phyloP scores from a whole-genome alignment of 2,888 invertebrate genomes.

The Andricus curvator region DNA sequence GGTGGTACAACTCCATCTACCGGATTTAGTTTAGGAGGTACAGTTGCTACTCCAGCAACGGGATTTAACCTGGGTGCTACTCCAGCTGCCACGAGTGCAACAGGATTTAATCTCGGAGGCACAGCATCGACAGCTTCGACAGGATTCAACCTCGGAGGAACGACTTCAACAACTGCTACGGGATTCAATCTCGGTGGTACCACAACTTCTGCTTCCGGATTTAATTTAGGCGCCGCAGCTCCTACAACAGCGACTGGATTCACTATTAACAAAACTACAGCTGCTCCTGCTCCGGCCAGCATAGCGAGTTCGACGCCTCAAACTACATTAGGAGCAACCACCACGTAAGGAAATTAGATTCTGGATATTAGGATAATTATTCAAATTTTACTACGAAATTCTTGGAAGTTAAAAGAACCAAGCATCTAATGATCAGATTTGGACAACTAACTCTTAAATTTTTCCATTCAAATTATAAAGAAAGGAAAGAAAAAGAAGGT shows the following conservation, averaged over 20 bases:
- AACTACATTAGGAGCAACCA: constrained; percentile 68
- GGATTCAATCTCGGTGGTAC: constrained; percentile 61
- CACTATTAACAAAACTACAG: constrained; percentile 60
- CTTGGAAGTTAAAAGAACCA: too few species aligned
- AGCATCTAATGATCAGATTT: too few species aligned
- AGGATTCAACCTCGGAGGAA: constrained; percentile 59
- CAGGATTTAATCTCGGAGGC: constrained; percentile 64
- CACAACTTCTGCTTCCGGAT: constrained; percentile 60
- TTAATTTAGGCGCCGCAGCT: constrained; percentile 61
- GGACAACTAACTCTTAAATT: too few species aligned
- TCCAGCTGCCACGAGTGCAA: constrained; percentile 55
- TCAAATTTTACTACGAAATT: too few species aligned
- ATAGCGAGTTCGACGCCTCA: constrained; percentile 60
- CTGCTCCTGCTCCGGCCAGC: constrained; percentile 54
- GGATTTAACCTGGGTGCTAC: constrained; percentile 61
- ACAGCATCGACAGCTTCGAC: constrained; percentile 62
- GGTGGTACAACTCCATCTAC: constrained; percentile 47
- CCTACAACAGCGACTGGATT: constrained; percentile 63
- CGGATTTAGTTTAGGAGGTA: constrained; percentile 51
- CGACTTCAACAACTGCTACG: constrained; percentile 55
- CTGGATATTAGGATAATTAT: constrained; percentile 39
- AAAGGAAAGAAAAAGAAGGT: too few species aligned
- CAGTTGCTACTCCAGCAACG: constrained; percentile 53
- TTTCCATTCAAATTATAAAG: too few species aligned
- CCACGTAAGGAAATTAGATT: constrained; percentile 64